Base-by-base conservation (phyloP, 1,140 invertebrate genomes). In the Eulimnadia texana region DNA sequence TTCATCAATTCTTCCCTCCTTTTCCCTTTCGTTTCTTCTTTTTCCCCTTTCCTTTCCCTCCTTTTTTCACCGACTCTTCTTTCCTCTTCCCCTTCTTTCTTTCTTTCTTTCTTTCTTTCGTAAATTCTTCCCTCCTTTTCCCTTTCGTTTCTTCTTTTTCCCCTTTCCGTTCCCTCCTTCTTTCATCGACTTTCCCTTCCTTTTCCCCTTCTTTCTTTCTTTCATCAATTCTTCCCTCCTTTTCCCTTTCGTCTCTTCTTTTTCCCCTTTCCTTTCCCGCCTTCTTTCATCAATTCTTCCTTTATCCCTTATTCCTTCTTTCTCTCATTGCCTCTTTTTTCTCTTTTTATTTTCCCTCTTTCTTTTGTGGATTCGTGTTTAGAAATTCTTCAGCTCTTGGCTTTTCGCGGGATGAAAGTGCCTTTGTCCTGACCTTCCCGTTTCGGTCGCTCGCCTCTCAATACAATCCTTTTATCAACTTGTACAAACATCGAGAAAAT, bases 1-100 rank as follows among this genome's bases (percentile, higher is more conserved):
- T 23, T 54, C 52, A 54, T 54, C 52, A 19, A 54, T 54, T 27
- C 52, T 54, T n/a, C n/a, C n/a, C n/a, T n/a, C n/a, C n/a, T n/a
- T n/a, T n/a, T n/a, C n/a, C n/a, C n/a, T n/a, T n/a, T n/a, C n/a
- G n/a, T n/a, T n/a, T 16, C 13, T 11, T n/a, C 52, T 20, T 23
- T 53, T 13, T 16, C 52, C 13, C 28, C 24, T 25, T 22, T 22
- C 50, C 1, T 23, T 25, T 23, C 24, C 28, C 24, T 25, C 28
- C 19, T 23, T 23, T 54, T 27, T 3, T 22, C 50, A 3, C n/a
- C 52, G 11, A 3, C 23, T 13, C 23, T 22, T 9, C 6, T 25
- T 25, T 16, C 22, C 22, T 22, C n/a, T 20, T 22, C 52, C 23
- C 28, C 52, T 25, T 23, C 19, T 54, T 22, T 25, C 24, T 16